Evolutionary conservation across 1,140 invertebrate genomes (phyloP), one percentile per base, ranked within the genome.

Genomic region (Euura lappo): DNA sequence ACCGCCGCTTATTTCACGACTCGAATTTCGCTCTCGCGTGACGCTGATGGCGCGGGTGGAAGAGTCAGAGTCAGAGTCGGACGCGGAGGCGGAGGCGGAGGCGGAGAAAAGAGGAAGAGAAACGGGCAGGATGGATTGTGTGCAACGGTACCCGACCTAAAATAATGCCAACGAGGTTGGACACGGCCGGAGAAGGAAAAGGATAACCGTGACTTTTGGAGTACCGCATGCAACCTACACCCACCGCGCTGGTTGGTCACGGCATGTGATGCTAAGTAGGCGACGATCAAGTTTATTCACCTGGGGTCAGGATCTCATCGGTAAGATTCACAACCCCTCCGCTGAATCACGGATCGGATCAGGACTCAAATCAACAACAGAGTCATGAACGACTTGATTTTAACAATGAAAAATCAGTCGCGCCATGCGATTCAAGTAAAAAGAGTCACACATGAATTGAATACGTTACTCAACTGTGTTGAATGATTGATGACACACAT

Each of bases 11-110:
- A 28, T 28, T 28, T 28, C 28, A 28, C 51, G 51, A 60, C 51
- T 60, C 51, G 51, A n/a, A 60, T 60, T 60, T 60, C 51, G 51
- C 13, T 60, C 51, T 60, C 51, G 51, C n/a, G 6, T 13, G 44
- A 72, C n/a, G 44, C 65, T 6, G 28, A 28, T 28, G 28, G 28
- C 28, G 28, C 28, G 28, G 28, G 28, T 28, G 28, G 28, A 28
- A 51, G 51, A 28, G 47, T 13, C 11, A 42, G 13, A 42, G 11
- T n/a, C 8, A 71, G 7, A 11, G 44, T 28, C 66, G 45, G 71
- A 70, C 47, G 70, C 70, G 69, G 69, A 67, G 70, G 69, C 70
- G 70, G 73, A 68, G 71, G 68, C 71, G 65, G 66, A 47, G 60
- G 46, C 42, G 66, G 70, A 65, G 70, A n/a, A 28, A 28, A 28